These are phyloP conservation scores for Harpagoxenus sublaevis DNA, from an alignment of 2,888 invertebrate genomes.

Conservation along the genomic window DNA sequence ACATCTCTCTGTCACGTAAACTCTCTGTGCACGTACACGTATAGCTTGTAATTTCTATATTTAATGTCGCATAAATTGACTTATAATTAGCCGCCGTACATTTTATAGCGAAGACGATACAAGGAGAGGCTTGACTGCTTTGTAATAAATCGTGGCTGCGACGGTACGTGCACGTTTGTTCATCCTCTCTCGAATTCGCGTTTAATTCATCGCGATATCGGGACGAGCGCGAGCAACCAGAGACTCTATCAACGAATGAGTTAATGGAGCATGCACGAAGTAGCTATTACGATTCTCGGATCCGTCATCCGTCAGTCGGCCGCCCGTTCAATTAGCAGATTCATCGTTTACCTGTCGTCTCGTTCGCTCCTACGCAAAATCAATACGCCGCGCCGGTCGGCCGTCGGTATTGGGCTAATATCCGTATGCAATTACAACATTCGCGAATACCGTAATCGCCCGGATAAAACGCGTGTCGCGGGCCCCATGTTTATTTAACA, in stretches of 20 bases:
- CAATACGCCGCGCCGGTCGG: slow-evolving; percentile 57
- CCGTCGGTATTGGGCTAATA: slow-evolving; percentile 54
- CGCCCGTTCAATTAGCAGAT: slow-evolving; percentile 80
- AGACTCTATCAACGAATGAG: slow-evolving; percentile 47
- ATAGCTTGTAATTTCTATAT: slow-evolving; percentile 6
- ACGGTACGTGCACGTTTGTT: not conserved
- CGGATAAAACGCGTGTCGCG: slow-evolving; percentile 8
- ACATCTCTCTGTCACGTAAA: not conserved
- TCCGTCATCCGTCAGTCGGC: slow-evolving; percentile 74
- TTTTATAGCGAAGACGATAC: not conserved
- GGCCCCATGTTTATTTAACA: slow-evolving; percentile 28
- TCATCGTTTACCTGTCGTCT: slow-evolving; percentile 78
- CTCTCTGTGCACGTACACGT: no score
- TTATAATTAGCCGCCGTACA: not conserved
- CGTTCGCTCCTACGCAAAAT: slow-evolving; percentile 69
- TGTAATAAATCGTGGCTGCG: not conserved
- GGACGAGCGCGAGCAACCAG: slow-evolving; percentile 23
- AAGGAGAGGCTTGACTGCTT: not conserved
- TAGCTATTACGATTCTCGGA: slow-evolving; percentile 51
- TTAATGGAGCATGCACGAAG: slow-evolving; percentile 61
- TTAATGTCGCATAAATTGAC: slow-evolving; percentile 11
- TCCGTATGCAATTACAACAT: slow-evolving; percentile 47
- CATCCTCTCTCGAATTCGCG: not conserved
- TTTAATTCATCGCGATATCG: slow-evolving; percentile 11
- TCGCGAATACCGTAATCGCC: slow-evolving; percentile 35